phyloP scores from a whole-genome alignment of 2,113 vertebrate genomes.

The Cygnus atratus region DNA sequence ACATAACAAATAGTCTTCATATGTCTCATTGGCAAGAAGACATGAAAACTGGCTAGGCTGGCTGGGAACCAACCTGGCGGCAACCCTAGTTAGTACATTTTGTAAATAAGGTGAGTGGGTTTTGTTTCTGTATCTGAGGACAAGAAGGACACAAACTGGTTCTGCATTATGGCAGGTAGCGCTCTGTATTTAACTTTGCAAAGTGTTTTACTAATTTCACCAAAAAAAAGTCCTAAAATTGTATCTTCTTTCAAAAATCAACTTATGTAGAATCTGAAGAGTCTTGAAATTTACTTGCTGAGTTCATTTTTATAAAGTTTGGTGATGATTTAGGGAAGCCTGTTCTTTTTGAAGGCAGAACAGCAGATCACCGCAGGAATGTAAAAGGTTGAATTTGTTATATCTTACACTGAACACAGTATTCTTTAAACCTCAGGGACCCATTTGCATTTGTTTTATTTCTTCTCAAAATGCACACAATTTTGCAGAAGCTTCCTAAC shows the following conservation, averaged over 20 bases:
- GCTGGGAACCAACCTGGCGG: conserved; percentile 24
- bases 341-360: neutral
- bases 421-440: neutral
- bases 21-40: conserved; percentile 31
- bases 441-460: conserved; percentile 29
- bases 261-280: neutral
- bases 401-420: neutral
- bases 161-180: neutral
- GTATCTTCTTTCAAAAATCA: neutral
- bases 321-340: neutral
- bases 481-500: neutral
- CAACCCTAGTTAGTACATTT: neutral
- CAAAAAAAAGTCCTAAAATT: neutral
- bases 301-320: neutral
- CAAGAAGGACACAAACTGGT: neutral
- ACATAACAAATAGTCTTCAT: conserved; percentile 16
- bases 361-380: neutral
- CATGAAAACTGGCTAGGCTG: conserved; percentile 32
- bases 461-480: neutral
- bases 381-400: neutral
- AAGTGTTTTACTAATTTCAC: neutral
- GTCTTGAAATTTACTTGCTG: neutral
- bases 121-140: neutral
- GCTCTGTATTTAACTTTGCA: neutral
- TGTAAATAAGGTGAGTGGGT: neutral